Conservation (phyloP, 2,113 vertebrate genomes). For the Stigmatopora nigra region DNA sequence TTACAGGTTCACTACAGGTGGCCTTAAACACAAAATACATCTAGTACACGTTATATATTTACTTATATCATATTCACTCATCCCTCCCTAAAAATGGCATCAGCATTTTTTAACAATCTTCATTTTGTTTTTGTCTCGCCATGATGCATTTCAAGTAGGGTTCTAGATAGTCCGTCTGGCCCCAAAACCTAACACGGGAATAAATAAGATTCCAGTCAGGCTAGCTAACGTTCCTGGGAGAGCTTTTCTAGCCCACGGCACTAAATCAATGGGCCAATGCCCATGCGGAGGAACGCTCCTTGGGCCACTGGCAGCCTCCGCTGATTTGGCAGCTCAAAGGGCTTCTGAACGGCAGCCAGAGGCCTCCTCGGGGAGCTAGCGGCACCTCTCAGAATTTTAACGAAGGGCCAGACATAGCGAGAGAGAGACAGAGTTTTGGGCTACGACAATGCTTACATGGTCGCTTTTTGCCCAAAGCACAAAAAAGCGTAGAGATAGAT, state of each 20-base stretch:
- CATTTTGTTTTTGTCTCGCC: conserved; percentile 58
- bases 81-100: conserved; percentile 42
- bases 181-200: conserved; percentile 66
- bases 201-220: conserved; percentile 64
- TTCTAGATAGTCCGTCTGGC: conserved; percentile 52
- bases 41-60: conserved; percentile 25
- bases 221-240: conserved; percentile 51
- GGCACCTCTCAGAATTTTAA: conserved; percentile 55
- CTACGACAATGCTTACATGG: conserved; percentile 8
- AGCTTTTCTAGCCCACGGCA: conserved; percentile 60
- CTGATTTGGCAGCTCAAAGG: conserved; percentile 62
- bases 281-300: conserved; percentile 54
- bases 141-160: conserved; percentile 52
- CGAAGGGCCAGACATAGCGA: conserved; percentile 31
- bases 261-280: conserved; percentile 59
- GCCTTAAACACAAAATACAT: background rate
- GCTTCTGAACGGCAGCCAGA: conserved; percentile 59
- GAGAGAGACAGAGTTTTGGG: no score
- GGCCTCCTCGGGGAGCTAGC: conserved; percentile 48
- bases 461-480: conserved; percentile 25
- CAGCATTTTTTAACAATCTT: conserved; percentile 59
- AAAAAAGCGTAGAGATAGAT: conserved; percentile 17
- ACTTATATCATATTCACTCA: conserved; percentile 28
- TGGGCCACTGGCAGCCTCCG: conserved; percentile 49
- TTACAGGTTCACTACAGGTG: no score